Evolutionary conservation across 1,140 invertebrate species (phyloP), one percentile per base, ranked within the genome.

Genomic region (Lepidotrigona ventralis): DNA sequence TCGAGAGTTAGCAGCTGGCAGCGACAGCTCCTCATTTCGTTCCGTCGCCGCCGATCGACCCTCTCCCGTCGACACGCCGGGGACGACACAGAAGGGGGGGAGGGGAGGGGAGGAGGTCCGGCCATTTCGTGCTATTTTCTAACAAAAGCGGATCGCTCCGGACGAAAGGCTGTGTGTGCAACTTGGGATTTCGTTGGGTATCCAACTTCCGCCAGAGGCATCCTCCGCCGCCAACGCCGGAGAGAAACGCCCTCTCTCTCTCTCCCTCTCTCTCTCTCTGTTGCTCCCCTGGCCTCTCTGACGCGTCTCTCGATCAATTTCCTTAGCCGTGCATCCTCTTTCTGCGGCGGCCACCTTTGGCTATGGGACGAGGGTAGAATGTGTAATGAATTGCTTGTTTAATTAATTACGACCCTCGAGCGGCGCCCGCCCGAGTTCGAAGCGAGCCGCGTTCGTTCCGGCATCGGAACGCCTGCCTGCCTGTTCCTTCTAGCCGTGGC

Each of bases 331-430:
- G 88, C 89, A 88, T 87, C 92, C 91, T 78, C 75, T 93, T 91
- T 91, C 89, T 90, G 88, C 75, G 90, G 90, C 85, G 88, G 89
- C 88, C 90, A 90, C 89, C 90, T 90, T 88, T 85, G 82, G 87
- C 79, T 89, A 90, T 83, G 89, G 88, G 91, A 89, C 86, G 88
- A 92, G 91, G 91, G 92, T 92, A 92, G 92, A 93, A 93, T 93
- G 92, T 91, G 92, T 94, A 94, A 94, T 94, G 93, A 94, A 94
- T 94, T 94, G 93, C 92, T 94, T 94, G 93, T 94, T 94, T 93
- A 94, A 94, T 94, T 94, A 94, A 94, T 94, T 94, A 94, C 93
- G 88, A 92, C 92, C 91, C 91, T 92, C 89, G 87, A 83, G 71
- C 77, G 79, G 66, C 81, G 51, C 72, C 64, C 75, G 51, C 75